A percentile compares a stretch with the other conserved stretches of the same genome.
Conservation (phyloP, 2,888 invertebrate species). For the Coenonympha glycerion region DNA sequence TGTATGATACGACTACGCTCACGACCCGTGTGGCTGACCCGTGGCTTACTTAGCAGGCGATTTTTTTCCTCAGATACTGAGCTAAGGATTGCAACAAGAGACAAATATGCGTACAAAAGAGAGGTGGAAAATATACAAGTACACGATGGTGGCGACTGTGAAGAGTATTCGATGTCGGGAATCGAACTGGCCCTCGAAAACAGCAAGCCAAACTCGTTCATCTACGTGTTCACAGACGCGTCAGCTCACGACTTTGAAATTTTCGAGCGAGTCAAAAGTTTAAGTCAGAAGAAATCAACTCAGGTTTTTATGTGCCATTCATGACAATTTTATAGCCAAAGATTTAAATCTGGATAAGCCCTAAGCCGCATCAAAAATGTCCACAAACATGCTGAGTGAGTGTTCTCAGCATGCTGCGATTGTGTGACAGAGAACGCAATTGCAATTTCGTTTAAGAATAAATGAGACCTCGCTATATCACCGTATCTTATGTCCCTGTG, state of each 20-base stretch:
- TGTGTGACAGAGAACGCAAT: too few relatives aligned
- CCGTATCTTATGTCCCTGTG: too few relatives aligned
- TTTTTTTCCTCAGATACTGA: slow-evolving; percentile 35
- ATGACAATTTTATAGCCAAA: too few relatives aligned
- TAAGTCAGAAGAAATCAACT: slow-evolving; percentile 40
- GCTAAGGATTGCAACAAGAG: slow-evolving; percentile 35
- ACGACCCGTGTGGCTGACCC: too few relatives aligned
- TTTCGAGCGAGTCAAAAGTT: slow-evolving; percentile 37
- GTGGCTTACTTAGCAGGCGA: too few relatives aligned
- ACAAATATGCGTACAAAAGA: slow-evolving; percentile 36
- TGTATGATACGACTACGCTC: too few relatives aligned
- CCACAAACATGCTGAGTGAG: too few relatives aligned
- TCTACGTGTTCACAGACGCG: slow-evolving; percentile 62
- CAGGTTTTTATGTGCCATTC: slow-evolving; percentile 29
- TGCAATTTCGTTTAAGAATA: too few relatives aligned
- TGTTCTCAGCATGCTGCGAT: too few relatives aligned
- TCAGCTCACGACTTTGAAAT: slow-evolving; percentile 40
- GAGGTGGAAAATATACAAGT: slow-evolving; percentile 33
- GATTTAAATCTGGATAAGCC: too few relatives aligned
- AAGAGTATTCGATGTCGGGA: slow-evolving; percentile 49
- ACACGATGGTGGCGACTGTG: slow-evolving; percentile 42
- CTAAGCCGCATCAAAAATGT: too few relatives aligned
- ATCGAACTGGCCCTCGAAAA: slow-evolving; percentile 41
- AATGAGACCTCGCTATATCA: too few relatives aligned
- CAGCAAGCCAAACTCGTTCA: slow-evolving; percentile 43